Conservation (phyloP, 2,113 vertebrate species). For the Tor tambroides region DNA sequence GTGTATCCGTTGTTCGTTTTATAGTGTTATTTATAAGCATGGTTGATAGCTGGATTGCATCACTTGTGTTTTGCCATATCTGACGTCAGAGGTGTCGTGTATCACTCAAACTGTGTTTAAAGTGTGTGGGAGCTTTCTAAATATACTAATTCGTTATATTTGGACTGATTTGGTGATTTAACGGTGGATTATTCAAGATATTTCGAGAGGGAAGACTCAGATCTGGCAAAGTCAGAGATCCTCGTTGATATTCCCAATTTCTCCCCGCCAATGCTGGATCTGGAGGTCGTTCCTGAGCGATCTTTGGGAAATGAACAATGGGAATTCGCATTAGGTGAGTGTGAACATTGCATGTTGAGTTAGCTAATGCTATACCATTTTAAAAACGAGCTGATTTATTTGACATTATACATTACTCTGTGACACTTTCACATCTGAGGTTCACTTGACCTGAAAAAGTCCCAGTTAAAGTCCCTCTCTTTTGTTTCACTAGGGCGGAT, state of each 20-base stretch:
- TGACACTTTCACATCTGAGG: neutral
- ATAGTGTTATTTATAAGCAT: slow-evolving; percentile 42
- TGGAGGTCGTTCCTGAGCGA: slow-evolving; percentile 98
- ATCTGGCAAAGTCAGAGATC: slow-evolving; percentile 57
- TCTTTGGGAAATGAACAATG: slow-evolving; percentile 99
- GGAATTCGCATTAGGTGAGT: slow-evolving; percentile 96
- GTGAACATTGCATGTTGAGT: neutral
- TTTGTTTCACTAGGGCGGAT: neutral
- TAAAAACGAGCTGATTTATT: too few species aligned
- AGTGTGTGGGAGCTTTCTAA: neutral
- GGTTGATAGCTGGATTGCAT: slow-evolving; percentile 25
- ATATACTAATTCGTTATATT: neutral
- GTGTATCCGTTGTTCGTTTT: neutral
- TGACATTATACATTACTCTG: neutral
- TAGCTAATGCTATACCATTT: too few species aligned
- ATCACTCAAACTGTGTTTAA: slow-evolving; percentile 19
- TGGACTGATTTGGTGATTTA: slow-evolving; percentile 13
- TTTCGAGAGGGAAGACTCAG: slow-evolving; percentile 58
- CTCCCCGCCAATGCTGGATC: slow-evolving; percentile 96
- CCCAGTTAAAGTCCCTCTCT: neutral
- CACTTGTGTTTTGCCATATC: slow-evolving; percentile 23
- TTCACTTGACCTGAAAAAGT: neutral
- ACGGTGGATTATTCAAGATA: slow-evolving; percentile 34
- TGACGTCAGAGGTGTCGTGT: slow-evolving; percentile 42
- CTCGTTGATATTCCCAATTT: slow-evolving; percentile 49